phyloP scores from a whole-genome alignment of 2,113 vertebrate species.

The Pseudorasbora parva region DNA sequence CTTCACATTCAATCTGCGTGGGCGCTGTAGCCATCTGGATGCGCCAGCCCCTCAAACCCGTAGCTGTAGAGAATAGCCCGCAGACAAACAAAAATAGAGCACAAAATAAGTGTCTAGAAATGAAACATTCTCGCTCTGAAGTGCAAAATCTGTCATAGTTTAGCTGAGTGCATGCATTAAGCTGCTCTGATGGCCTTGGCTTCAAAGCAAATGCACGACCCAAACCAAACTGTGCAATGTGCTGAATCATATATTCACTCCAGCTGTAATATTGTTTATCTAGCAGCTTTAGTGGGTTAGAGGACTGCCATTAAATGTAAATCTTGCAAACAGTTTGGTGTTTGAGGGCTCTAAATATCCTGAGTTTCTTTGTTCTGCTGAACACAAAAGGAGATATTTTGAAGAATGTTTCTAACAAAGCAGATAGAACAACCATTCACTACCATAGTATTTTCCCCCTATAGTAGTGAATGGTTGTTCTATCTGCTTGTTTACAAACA shows the following conservation, averaged over 20 bases:
- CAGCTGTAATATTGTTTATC: not conserved
- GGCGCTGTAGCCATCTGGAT: constrained; percentile 1
- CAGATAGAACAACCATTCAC: too few relatives aligned
- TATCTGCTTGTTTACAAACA: too few relatives aligned
- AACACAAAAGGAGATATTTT: too few relatives aligned
- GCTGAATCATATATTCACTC: not conserved
- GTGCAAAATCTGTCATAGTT: constrained; percentile 21
- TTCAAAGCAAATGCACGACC: constrained; percentile 1
- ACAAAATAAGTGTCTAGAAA: not conserved
- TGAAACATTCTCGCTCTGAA: constrained; percentile 1
- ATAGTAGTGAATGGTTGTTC: too few relatives aligned
- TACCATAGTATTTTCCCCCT: too few relatives aligned
- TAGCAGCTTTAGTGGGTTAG: not conserved
- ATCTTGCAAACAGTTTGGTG: not conserved
- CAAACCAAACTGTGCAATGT: not conserved
- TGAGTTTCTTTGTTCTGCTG: too few relatives aligned
- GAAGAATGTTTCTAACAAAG: too few relatives aligned
- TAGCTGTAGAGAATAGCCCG: not conserved
- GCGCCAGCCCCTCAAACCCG: not conserved
- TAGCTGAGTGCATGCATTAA: not conserved
- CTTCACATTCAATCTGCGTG: constrained; percentile 1
- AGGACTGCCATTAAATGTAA: not conserved
- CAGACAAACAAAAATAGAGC: constrained; percentile 6
- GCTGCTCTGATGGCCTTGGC: not conserved
- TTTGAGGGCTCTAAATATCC: not conserved